Conservation (phyloP, 2,888 invertebrate genomes). For the Caradrina kadenii region DNA sequence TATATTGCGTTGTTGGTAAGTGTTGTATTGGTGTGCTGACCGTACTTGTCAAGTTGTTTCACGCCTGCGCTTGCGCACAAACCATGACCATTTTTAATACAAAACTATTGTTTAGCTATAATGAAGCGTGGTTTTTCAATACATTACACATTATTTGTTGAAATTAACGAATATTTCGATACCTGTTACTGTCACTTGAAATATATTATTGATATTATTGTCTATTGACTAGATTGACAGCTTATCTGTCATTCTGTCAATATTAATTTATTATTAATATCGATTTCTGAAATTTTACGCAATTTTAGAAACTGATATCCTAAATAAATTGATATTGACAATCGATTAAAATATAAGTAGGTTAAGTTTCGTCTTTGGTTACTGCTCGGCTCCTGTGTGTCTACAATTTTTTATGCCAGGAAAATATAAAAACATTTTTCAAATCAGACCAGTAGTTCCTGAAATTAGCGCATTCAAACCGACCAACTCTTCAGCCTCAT, state of each 20-base stretch:
- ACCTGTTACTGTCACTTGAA: conserved; percentile 28
- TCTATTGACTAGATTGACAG: conserved; percentile 23
- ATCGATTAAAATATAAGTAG: background rate
- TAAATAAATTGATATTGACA: too few species aligned
- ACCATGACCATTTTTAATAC: conserved; percentile 64
- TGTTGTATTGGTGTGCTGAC: conserved; percentile 42
- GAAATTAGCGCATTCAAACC: too few species aligned
- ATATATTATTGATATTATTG: conserved; percentile 25
- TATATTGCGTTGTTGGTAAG: background rate
- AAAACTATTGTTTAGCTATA: conserved; percentile 66
- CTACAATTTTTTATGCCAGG: too few species aligned
- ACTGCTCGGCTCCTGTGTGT: too few species aligned
- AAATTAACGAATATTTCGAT: conserved; percentile 53
- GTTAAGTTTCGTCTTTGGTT: too few species aligned
- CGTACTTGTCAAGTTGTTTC: conserved; percentile 57
- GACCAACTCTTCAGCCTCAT: too few species aligned
- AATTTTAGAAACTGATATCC: too few species aligned
- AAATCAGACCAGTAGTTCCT: too few species aligned
- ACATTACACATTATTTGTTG: conserved; percentile 55
- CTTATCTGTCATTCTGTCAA: conserved; percentile 2
- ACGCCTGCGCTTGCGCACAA: conserved; percentile 63
- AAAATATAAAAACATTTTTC: too few species aligned
- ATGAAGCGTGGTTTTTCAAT: conserved; percentile 61
- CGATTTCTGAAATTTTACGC: conserved; percentile 9
- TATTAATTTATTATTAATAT: background rate